Evolutionary conservation across 2,888 invertebrate genomes (phyloP).

Genomic region (Acronicta leporina): DNA sequence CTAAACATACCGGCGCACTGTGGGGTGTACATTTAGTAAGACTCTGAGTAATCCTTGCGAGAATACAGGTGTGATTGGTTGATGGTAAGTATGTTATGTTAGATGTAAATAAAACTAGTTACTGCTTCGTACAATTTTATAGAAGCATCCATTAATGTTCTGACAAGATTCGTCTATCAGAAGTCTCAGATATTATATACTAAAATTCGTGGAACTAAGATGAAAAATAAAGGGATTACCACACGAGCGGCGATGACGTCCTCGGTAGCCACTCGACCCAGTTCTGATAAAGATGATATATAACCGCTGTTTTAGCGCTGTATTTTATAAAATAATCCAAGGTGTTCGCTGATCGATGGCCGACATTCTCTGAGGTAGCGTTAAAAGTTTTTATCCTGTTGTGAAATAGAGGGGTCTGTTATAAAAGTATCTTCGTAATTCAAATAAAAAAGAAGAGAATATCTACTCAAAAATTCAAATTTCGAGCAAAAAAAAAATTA

Average conservation of each 20-base stretch:
- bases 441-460: too few species aligned
- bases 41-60: too few species aligned
- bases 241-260: slow-evolving; percentile 31
- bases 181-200: slow-evolving; percentile 11
- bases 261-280: slow-evolving; percentile 43
- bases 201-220: slow-evolving; percentile 21
- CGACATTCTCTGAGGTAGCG: slow-evolving; percentile 6
- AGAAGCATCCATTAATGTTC: background rate
- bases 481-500: too few species aligned
- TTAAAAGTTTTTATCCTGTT: background rate
- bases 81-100: too few species aligned
- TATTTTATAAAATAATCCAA: slow-evolving; percentile 36
- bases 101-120: too few species aligned
- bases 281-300: slow-evolving; percentile 47
- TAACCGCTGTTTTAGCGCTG: slow-evolving; percentile 25
- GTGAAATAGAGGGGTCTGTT: background rate
- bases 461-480: too few species aligned
- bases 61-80: too few species aligned
- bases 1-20: too few species aligned
- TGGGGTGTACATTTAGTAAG: too few species aligned
- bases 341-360: slow-evolving; percentile 21
- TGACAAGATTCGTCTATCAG: background rate
- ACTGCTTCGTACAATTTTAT: background rate
- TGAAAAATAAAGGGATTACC: slow-evolving; percentile 46
- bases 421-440: background rate